These are phyloP conservation scores for Mustela nigripes DNA, from an alignment of 2,113 vertebrate genomes.

Conservation along the genomic window DNA sequence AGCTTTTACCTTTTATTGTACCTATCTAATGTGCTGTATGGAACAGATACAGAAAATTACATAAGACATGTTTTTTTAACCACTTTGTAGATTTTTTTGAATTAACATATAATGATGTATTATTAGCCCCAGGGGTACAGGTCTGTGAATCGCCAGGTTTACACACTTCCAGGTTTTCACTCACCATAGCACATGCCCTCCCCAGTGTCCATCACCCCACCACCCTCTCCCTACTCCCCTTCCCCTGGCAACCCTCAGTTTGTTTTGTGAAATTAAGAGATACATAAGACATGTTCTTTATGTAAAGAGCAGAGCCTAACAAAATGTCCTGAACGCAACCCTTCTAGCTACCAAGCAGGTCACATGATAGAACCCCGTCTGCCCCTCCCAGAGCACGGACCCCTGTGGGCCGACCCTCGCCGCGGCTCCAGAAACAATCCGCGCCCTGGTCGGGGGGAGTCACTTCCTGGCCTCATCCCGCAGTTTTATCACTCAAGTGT, in stretches of 20 bases:
- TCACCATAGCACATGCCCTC: too few species aligned
- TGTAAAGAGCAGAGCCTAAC: neutral
- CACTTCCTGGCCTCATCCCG: neutral
- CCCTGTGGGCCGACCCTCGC: fast-evolving
- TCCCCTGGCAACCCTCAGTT: too few species aligned
- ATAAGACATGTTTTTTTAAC: too few species aligned
- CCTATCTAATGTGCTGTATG: neutral
- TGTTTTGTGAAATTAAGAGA: too few species aligned
- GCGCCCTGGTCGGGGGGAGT: fast-evolving
- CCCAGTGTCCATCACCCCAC: too few species aligned
- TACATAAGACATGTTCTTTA: too few species aligned
- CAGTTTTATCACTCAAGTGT: neutral
- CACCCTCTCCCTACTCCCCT: too few species aligned
- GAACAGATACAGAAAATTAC: neutral
- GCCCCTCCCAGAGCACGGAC: fast-evolving
- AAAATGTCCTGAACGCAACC: neutral
- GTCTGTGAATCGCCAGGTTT: too few species aligned
- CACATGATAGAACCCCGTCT: fast-evolving
- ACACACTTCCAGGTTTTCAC: too few species aligned
- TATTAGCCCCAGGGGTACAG: too few species aligned
- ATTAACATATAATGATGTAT: too few species aligned
- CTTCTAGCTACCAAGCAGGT: fast-evolving
- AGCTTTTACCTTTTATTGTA: neutral
- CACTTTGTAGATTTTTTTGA: too few species aligned
- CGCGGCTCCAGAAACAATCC: fast-evolving